A percentile compares a stretch with the other conserved stretches of the same genome.
Conservation (phyloP, 2,888 invertebrate genomes). For the Macrosiphum euphorbiae region DNA sequence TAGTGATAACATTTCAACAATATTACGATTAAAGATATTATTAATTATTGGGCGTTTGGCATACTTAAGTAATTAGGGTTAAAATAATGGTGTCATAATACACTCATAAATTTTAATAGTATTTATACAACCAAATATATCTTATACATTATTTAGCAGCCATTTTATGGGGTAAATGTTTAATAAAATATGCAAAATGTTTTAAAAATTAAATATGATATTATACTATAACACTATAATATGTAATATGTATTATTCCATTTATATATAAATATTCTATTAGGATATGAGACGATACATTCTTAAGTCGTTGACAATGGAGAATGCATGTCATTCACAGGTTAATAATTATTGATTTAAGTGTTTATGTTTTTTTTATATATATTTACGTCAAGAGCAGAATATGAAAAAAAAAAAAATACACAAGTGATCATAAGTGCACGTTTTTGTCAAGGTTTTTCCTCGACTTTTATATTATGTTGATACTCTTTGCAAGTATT, state of each 20-base stretch:
- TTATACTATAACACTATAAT: background rate
- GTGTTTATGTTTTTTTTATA: background rate
- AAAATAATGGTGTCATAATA: background rate
- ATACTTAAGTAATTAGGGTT: background rate
- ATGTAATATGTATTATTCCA: background rate
- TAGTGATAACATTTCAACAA: background rate
- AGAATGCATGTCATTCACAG: background rate
- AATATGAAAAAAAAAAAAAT: background rate
- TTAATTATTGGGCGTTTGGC: background rate
- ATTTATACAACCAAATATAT: background rate
- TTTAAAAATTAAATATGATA: background rate
- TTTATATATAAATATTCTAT: background rate
- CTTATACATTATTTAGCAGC: background rate
- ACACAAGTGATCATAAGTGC: background rate
- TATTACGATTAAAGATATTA: background rate
- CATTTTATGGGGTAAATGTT: background rate
- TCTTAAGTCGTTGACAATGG: background rate
- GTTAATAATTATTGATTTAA: background rate
- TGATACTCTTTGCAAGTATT: background rate
- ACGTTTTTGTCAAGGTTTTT: background rate
- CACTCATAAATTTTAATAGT: background rate
- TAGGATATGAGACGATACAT: background rate
- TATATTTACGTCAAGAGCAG: background rate
- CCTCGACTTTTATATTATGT: background rate
- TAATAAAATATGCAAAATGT: background rate